Conservation (phyloP, 37 sponge, comb jelly and placozoan genomes). For the Agelas oroides region DNA sequence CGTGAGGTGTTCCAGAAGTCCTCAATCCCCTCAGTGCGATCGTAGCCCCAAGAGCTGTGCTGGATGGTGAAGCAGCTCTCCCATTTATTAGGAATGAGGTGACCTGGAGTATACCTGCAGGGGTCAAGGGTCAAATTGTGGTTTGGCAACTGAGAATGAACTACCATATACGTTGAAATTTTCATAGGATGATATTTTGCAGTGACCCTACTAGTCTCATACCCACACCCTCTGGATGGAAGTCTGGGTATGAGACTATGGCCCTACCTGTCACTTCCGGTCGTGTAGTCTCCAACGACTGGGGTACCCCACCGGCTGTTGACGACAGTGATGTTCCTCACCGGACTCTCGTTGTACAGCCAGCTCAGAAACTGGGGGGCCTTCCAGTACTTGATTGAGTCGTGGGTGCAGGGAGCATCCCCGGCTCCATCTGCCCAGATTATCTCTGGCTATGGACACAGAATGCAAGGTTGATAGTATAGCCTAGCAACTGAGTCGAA, state of each 20-base stretch:
- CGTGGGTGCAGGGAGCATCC: constrained; percentile 64
- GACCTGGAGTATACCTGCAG: constrained; percentile 64
- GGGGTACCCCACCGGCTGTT: constrained; percentile 71
- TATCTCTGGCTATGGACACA: constrained; percentile 63
- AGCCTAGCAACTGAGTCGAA: too few relatives aligned
- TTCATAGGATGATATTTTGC: too few relatives aligned
- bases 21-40: constrained; percentile 50
- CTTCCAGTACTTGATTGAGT: constrained; percentile 82
- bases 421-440: constrained; percentile 84
- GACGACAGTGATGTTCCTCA: constrained; percentile 55
- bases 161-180: too few relatives aligned
- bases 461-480: not conserved
- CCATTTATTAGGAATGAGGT: constrained; percentile 68
- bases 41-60: constrained; percentile 78
- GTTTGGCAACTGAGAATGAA: too few relatives aligned
- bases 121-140: too few relatives aligned
- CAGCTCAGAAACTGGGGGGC: constrained; percentile 70
- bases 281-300: constrained; percentile 69
- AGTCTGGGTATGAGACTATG: not conserved
- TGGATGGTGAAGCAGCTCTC: constrained; percentile 84
- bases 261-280: constrained; percentile 74
- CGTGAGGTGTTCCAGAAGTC: constrained; percentile 34
- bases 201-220: too few relatives aligned
- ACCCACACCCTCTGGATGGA: too few relatives aligned
- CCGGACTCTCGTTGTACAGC: constrained; percentile 87